phyloP scores from a whole-genome alignment of 1,140 invertebrate genomes.

The Chironomus striatipennis region DNA sequence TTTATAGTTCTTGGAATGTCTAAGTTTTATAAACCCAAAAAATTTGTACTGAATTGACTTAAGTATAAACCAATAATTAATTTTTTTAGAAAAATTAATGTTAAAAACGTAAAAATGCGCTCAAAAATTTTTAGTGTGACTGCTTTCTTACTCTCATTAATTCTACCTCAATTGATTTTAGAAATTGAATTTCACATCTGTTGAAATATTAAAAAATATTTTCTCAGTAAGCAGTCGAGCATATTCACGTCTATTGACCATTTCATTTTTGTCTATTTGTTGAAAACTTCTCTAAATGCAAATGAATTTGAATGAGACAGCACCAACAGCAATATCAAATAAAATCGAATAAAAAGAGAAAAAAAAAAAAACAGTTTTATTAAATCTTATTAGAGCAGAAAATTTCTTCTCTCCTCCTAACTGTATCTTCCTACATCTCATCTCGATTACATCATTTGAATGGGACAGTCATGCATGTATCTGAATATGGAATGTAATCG shows the following conservation, averaged over 20 bases:
- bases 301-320: not conserved
- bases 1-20: too few relatives aligned
- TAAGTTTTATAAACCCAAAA: too few relatives aligned
- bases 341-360: not conserved
- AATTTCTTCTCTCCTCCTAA: too few relatives aligned
- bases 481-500: constrained; percentile 4
- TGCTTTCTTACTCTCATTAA: not conserved
- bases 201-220: not conserved
- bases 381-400: not conserved
- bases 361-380: not conserved
- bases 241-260: not conserved
- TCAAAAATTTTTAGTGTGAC: not conserved
- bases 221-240: not conserved
- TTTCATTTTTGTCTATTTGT: not conserved
- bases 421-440: not conserved
- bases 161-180: not conserved
- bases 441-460: not conserved
- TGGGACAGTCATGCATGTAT: not conserved
- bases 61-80: too few relatives aligned
- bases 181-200: not conserved
- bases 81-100: too few relatives aligned
- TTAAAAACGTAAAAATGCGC: too few relatives aligned
- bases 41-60: too few relatives aligned
- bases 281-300: not conserved
- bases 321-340: not conserved